Base-by-base conservation (phyloP, 2,797 vertebrate species). In the Sciurus vulgaris region DNA sequence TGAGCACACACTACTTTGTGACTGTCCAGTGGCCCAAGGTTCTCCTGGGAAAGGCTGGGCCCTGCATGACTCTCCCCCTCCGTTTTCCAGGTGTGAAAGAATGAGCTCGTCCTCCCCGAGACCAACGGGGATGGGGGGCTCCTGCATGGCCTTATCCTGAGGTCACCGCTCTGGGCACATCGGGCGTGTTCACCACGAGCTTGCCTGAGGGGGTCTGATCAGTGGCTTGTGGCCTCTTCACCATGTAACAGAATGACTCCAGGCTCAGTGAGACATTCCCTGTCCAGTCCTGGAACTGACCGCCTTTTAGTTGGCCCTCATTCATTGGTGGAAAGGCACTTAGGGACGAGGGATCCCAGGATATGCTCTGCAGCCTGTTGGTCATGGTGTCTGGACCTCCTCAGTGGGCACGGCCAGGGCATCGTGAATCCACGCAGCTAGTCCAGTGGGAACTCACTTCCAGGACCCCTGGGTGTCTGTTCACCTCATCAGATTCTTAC, bases 161-260 rank as follows among this genome's bases (percentile, higher is more conserved):
- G 51, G 13, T 9, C 0, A 0, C 12, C 3, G 22, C 26, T 38
- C 12, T 30, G 65, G 15, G 35, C 10, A 2, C 0, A 6, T 14
- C 3, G 20, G 12, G 3, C 0, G 1, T 6, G 41, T 28, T 35
- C 4, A 4, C 12, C 1, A 7, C 0, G 14, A 10, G 69, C 5
- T 12, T 8, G 0, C 3, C 85, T 38, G 38, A 38, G 38, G 38
- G 38, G 38, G 38, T 4, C 38, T 38, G 38, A 4, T 38, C 38
- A 38, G 38, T 38, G 38, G 38, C 38, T 38, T 38, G 26, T 2
- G 56, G 72, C 44, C 65, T 38, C 24, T 14, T 67, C 8, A 1
- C 4, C 10, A 7, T 7, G 33, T 26, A 69, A 59, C n/a, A 0
- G 35, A 63, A 17, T n/a, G 5, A 3, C 2, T 70, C n/a, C 24